These are phyloP conservation scores for Setophaga kirtlandii DNA, from an alignment of 2,113 vertebrate genomes.

Conservation along the genomic window DNA sequence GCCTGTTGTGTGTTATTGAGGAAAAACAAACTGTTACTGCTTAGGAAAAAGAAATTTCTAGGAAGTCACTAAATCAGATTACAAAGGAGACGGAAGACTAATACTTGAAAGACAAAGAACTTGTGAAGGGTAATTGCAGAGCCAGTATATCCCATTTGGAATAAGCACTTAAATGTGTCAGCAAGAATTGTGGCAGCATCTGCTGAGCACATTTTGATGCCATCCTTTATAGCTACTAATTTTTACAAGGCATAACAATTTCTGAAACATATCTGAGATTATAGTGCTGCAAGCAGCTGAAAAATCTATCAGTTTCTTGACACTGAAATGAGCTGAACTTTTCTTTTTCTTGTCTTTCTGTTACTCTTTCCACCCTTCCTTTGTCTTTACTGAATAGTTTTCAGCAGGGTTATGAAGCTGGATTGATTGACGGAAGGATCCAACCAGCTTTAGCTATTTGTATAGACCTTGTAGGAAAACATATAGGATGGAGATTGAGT, in stretches of 20 bases:
- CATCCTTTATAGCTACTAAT: neutral
- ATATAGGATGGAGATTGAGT: neutral
- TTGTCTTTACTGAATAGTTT: neutral
- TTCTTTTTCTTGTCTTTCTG: neutral
- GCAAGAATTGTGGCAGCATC: neutral
- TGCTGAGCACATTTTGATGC: slow-evolving; percentile 15
- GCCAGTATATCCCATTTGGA: neutral
- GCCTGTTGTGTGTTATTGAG: neutral
- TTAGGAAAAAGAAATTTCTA: slow-evolving; percentile 13
- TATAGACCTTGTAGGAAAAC: neutral
- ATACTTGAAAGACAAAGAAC: neutral
- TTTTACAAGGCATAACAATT: neutral
- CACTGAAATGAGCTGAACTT: neutral
- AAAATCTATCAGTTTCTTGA: neutral
- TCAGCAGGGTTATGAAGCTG: neutral
- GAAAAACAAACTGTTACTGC: neutral
- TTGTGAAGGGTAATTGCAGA: neutral
- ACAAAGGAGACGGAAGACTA: neutral
- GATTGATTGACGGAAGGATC: neutral
- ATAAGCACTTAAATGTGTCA: neutral
- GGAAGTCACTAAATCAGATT: neutral
- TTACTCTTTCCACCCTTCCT: neutral
- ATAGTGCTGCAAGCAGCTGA: neutral
- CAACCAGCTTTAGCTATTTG: neutral
- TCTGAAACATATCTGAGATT: neutral